Conservation (phyloP, 2,113 vertebrate species). For the Paracanthobrama guichenoti region DNA sequence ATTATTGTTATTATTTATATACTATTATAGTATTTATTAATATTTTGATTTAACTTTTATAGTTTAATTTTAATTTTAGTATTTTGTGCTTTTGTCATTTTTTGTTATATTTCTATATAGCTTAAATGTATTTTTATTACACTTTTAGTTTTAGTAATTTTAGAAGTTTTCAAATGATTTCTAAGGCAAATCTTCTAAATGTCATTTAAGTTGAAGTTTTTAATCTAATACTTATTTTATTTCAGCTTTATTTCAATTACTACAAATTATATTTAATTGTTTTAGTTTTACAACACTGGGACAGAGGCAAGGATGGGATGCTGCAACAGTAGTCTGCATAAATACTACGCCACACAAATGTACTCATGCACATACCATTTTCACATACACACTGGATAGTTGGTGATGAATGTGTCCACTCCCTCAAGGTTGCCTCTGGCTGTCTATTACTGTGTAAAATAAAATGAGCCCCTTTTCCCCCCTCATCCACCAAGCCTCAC, state of each 20-base stretch:
- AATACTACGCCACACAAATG: conserved; percentile 16
- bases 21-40: background rate
- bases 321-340: background rate
- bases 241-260: background rate
- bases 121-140: background rate
- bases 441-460: conserved; percentile 64
- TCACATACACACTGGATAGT: conserved; percentile 51
- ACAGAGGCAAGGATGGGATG: background rate
- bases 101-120: background rate
- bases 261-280: background rate
- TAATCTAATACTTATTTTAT: background rate
- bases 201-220: background rate
- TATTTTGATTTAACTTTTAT: background rate
- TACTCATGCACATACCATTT: conserved; percentile 39
- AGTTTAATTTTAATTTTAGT: background rate
- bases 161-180: background rate
- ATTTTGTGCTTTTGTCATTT: background rate
- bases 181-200: background rate
- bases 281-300: background rate
- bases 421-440: conserved; percentile 65
- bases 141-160: background rate
- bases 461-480: conserved; percentile 59
- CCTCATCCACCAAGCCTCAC: conserved; percentile 41
- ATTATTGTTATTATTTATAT: too few relatives aligned
- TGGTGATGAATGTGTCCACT: conserved; percentile 65